phyloP scores from a whole-genome alignment of 2,888 invertebrate genomes.

The Drymonia ruficornis region DNA sequence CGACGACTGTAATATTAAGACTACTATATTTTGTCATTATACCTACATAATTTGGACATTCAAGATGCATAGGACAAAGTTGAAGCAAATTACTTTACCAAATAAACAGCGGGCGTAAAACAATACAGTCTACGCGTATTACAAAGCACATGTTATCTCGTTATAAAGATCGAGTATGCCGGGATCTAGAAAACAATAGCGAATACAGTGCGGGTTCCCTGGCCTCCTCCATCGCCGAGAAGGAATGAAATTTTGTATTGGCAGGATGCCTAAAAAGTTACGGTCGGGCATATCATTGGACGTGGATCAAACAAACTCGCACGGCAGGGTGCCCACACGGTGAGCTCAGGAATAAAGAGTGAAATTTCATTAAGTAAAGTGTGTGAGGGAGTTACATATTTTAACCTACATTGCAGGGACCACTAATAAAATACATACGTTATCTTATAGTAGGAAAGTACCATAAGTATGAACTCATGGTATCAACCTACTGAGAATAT shows the following conservation, averaged over 20 bases:
- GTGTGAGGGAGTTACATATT: too few relatives aligned
- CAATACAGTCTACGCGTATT: constrained; percentile 15
- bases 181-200: constrained; percentile 25
- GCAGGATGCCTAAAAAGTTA: constrained; percentile 55
- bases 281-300: constrained; percentile 42
- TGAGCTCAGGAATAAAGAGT: not conserved
- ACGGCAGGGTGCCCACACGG: constrained; percentile 3
- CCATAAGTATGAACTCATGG: too few relatives aligned
- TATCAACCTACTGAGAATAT: too few relatives aligned
- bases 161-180: constrained; percentile 24
- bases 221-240: constrained; percentile 35
- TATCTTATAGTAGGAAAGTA: too few relatives aligned
- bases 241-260: constrained; percentile 49
- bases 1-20: too few relatives aligned
- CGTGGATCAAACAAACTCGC: constrained; percentile 45
- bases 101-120: constrained; percentile 25
- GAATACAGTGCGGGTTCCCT: constrained; percentile 35
- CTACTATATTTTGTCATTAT: not conserved
- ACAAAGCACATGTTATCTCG: constrained; percentile 17
- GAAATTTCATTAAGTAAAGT: not conserved
- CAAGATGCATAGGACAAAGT: constrained; percentile 14
- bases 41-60: constrained; percentile 12
- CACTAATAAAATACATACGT: too few relatives aligned
- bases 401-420: too few relatives aligned
- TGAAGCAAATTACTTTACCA: constrained; percentile 13